Evolutionary conservation across 2,113 vertebrate genomes (phyloP).

Genomic region (Argyrosomus japonicus): DNA sequence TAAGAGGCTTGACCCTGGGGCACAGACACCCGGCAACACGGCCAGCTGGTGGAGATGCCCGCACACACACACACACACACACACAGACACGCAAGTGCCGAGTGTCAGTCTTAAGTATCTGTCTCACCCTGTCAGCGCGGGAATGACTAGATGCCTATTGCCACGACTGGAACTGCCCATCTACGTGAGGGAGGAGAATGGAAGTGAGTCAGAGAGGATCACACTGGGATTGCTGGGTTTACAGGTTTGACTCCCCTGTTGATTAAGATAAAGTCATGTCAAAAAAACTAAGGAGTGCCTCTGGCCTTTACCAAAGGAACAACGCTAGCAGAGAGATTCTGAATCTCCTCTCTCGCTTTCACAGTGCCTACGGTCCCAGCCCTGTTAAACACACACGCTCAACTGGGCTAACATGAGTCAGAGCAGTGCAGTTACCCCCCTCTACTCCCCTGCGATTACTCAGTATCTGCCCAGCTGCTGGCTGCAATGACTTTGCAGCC

Average conservation of each 20-base stretch:
- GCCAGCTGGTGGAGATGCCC: constrained; percentile 67
- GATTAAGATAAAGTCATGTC: constrained; percentile 54
- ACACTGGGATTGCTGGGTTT: constrained; percentile 60
- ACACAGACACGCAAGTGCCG: constrained; percentile 9
- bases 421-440: constrained; percentile 56
- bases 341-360: constrained; percentile 51
- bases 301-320: constrained; percentile 39
- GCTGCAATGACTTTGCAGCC: constrained; percentile 53
- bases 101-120: constrained; percentile 66
- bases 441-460: constrained; percentile 69
- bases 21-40: constrained; percentile 34
- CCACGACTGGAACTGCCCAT: constrained; percentile 45
- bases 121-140: constrained; percentile 58
- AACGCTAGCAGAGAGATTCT: constrained; percentile 36
- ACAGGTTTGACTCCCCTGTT: constrained; percentile 55
- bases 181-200: constrained; percentile 52
- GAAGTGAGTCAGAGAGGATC: constrained; percentile 69
- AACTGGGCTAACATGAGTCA: constrained; percentile 76
- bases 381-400: constrained; percentile 72
- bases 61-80: not conserved
- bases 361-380: constrained; percentile 53
- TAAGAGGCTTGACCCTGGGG: constrained; percentile 79
- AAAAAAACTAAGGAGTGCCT: constrained; percentile 66
- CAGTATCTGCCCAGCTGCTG: constrained; percentile 71
- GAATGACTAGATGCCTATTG: constrained; percentile 56